Base-by-base conservation (phyloP, 2,797 vertebrate species). In the Liasis olivaceus region DNA sequence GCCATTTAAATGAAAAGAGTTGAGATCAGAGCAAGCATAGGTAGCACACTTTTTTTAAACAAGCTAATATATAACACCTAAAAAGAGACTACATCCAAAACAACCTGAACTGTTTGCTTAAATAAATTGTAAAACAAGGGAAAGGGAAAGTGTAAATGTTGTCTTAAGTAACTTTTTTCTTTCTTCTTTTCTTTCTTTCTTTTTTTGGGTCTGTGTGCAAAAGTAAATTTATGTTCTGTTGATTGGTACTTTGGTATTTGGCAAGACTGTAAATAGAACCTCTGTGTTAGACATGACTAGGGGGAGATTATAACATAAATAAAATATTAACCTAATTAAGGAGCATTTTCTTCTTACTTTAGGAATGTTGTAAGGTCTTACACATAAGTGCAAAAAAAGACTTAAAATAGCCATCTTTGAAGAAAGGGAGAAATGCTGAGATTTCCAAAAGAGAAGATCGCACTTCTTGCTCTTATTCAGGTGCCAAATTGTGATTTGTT, bases 321-420 rank as follows among this genome's bases (percentile, higher is more conserved):
- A 96, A 96, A 94, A 96, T 96, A 97, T 95, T 96, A 97, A 89
- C 81, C 81, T 97, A 95, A 96, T 97, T 96, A 97, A 96, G 96
- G 64, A 94, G 11, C 17, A 85, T 95, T 58, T 95, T 96, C 94
- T 96, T 92, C 58, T 96, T 89, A 93, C 94, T 94, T 93, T 89
- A 93, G 89, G 93, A 96, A 95, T 14, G 81, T 95, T 93, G 91
- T 94, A 90, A 96, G 58, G 42, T 94, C 85, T 92, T 95, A 90
- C 69, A 89, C 0, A 0, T 93, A 88, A 95, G 12, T 93, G n/a
- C 88, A 87, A 95, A 95, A 91, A 93, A 85, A 95, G 2, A 58
- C 89, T 88, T 17, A 94, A 96, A 96, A 95, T 91, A 92, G 64
- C 90, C 77, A 1, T 62, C 4, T 66, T 89, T 85, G 28, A 51